phyloP scores from a whole-genome alignment of 2,888 invertebrate genomes.

The Tiliacea aurago region DNA sequence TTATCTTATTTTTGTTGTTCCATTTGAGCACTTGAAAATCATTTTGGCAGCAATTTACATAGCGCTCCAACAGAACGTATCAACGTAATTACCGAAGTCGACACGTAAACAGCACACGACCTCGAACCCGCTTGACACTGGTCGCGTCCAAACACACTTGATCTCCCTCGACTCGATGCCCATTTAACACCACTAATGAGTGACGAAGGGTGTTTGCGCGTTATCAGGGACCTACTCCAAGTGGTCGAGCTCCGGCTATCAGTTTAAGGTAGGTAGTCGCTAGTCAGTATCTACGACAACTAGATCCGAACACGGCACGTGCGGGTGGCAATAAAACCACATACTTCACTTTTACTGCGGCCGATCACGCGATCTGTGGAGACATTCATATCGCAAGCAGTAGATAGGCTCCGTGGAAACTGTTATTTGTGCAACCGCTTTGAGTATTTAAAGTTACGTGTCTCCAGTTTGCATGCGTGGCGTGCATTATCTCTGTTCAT shows the following conservation, averaged over 20 bases:
- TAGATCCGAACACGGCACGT: constrained; percentile 67
- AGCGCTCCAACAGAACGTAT: constrained; percentile 70
- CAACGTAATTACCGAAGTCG: constrained; percentile 76
- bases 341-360: constrained; percentile 80
- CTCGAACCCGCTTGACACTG: constrained; percentile 83
- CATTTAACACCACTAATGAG: constrained; percentile 57
- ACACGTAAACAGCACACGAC: constrained; percentile 81
- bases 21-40: constrained; percentile 68
- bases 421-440: constrained; percentile 61
- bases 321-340: constrained; percentile 70
- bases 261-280: constrained; percentile 52
- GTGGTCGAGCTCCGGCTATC: constrained; percentile 50
- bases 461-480: constrained; percentile 64
- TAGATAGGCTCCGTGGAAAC: constrained; percentile 62
- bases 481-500: constrained; percentile 61
- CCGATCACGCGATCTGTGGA: constrained; percentile 76
- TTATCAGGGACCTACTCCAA: constrained; percentile 56
- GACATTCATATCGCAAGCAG: constrained; percentile 66
- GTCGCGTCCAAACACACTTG: constrained; percentile 72
- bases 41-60: constrained; percentile 80
- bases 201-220: constrained; percentile 49
- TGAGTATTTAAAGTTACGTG: constrained; percentile 68
- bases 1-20: constrained; percentile 65
- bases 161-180: constrained; percentile 62
- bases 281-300: constrained; percentile 56